These are phyloP conservation scores for Drosophila pegasa DNA, from an alignment of 2,888 invertebrate genomes.

Conservation along the genomic window DNA sequence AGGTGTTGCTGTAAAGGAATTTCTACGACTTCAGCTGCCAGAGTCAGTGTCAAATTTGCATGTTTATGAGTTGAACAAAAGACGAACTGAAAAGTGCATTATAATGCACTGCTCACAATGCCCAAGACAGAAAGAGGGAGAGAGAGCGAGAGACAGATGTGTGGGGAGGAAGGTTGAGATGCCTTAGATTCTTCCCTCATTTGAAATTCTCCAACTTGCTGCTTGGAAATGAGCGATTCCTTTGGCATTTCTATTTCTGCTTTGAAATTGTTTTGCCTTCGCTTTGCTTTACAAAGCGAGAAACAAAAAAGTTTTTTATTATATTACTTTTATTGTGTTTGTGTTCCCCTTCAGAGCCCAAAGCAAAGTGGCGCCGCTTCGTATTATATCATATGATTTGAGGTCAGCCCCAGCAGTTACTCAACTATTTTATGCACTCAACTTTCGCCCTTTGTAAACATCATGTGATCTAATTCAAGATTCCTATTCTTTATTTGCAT, in stretches of 20 bases:
- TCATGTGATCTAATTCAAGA: conserved; percentile 13
- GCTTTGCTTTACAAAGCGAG: conserved; percentile 19
- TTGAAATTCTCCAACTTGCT: conserved; percentile 59
- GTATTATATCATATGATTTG: conserved; percentile 38
- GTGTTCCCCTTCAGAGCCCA: conserved; percentile 14
- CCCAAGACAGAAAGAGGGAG: conserved; percentile 40
- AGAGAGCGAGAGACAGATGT: neutral
- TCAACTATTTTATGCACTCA: neutral
- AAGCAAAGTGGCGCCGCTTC: conserved; percentile 30
- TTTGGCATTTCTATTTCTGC: conserved; percentile 47
- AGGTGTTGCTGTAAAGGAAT: conserved; percentile 49
- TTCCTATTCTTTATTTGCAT: conserved; percentile 6
- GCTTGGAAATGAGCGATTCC: conserved; percentile 65
- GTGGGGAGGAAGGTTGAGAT: conserved; percentile 23
- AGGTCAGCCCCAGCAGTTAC: conserved; percentile 4
- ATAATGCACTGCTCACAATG: conserved; percentile 49
- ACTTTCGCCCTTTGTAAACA: neutral
- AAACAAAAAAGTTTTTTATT: conserved; percentile 32
- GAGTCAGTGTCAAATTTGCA: conserved; percentile 54
- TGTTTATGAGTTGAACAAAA: conserved; percentile 38
- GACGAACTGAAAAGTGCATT: conserved; percentile 26
- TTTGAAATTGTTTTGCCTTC: conserved; percentile 51
- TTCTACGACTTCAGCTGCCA: conserved; percentile 66
- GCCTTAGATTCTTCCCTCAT: conserved; percentile 51
- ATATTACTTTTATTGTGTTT: conserved; percentile 37